Conservation (phyloP, 2,113 vertebrate species). For the Tachuris rubrigastra region DNA sequence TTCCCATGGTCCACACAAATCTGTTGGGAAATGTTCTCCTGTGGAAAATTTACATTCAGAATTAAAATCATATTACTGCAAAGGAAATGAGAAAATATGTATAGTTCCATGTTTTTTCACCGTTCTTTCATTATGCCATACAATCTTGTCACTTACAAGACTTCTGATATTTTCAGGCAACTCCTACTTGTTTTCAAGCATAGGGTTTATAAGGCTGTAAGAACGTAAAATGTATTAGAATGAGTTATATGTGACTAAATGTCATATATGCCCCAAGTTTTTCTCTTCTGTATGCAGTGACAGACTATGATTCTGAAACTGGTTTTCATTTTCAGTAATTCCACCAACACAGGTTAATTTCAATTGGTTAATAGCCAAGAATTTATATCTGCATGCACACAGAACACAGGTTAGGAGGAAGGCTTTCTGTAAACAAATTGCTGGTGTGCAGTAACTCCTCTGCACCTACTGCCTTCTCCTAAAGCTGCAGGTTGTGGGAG, state of each 20-base stretch:
- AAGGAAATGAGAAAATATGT: background rate
- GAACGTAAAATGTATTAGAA: background rate
- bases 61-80: background rate
- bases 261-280: background rate
- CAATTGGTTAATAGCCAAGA: background rate
- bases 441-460: background rate
- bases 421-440: background rate
- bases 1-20: background rate
- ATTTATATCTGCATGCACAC: background rate
- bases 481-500: conserved; percentile 15
- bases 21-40: background rate
- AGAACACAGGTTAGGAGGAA: background rate
- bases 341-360: background rate
- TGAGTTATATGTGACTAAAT: background rate
- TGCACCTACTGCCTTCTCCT: background rate
- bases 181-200: background rate
- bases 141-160: background rate
- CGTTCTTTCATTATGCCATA: background rate
- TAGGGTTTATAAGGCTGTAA: background rate
- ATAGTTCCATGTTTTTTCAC: background rate
- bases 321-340: background rate
- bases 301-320: background rate
- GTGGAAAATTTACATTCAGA: background rate
- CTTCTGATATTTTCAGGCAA: background rate
- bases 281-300: background rate